A percentile compares a stretch with the other conserved stretches of the same genome.
Evolutionary conservation across 2,888 invertebrate genomes (phyloP).

Genomic region (Synergus japonicus): DNA sequence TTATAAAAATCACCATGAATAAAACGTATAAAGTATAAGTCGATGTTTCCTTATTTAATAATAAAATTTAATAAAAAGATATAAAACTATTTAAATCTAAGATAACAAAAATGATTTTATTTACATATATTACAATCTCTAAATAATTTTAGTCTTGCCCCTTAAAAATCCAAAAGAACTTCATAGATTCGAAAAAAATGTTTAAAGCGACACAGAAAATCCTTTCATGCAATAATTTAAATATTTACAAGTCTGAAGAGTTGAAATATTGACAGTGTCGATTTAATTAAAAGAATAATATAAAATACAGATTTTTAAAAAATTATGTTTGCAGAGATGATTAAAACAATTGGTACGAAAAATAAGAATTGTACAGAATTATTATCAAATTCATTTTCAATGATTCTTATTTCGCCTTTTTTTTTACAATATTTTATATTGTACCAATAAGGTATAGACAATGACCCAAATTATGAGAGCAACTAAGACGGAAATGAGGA

Average conservation of each 20-base stretch:
- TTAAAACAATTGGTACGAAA: not conserved
- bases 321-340: too few relatives aligned
- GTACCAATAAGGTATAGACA: conserved; percentile 72
- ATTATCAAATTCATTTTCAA: not conserved
- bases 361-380: not conserved
- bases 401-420: not conserved
- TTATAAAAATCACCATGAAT: not conserved
- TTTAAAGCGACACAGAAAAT: not conserved
- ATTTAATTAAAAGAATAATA: not conserved
- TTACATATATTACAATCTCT: conserved; percentile 34
- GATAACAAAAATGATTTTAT: not conserved
- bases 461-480: conserved; percentile 78
- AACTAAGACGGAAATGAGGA: conserved; percentile 77
- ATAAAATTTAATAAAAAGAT: not conserved
- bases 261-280: not conserved
- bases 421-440: conserved; percentile 67
- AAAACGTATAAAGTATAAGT: not conserved
- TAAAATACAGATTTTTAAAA: too few relatives aligned
- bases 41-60: too few relatives aligned
- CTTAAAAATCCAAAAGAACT: not conserved
- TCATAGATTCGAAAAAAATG: not conserved
- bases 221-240: not conserved
- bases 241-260: not conserved
- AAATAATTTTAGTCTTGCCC: not conserved
- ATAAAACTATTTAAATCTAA: not conserved